Evolutionary conservation across 2,888 invertebrate species (phyloP).

Genomic region (Reticulitermes lucifugus): DNA sequence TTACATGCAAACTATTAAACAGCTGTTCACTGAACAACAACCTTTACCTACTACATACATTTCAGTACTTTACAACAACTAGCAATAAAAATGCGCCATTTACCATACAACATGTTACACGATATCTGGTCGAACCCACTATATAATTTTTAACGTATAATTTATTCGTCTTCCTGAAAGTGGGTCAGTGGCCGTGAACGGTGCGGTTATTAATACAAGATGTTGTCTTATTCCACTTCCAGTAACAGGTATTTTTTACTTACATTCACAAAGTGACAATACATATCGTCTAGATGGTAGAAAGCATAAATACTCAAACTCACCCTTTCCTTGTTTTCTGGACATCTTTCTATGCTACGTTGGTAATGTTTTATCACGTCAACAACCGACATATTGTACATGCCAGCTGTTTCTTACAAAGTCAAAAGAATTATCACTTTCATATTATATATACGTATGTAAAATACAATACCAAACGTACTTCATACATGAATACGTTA

Average conservation of each 20-base stretch:
- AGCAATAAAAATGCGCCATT: too few relatives aligned
- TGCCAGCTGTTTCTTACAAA: conserved; percentile 39
- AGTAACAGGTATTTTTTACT: too few relatives aligned
- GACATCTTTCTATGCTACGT: conserved; percentile 49
- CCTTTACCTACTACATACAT: neutral
- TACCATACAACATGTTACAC: too few relatives aligned
- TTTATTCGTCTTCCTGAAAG: neutral
- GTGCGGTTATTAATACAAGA: too few relatives aligned
- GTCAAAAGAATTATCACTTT: neutral
- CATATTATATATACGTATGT: neutral
- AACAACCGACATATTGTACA: conserved; percentile 49
- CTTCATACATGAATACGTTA: neutral
- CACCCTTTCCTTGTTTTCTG: conserved; percentile 46
- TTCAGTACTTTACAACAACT: too few relatives aligned
- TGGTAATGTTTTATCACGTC: conserved; percentile 51
- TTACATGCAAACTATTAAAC: neutral
- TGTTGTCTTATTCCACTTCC: too few relatives aligned
- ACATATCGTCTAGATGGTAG: too few relatives aligned
- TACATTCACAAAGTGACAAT: too few relatives aligned
- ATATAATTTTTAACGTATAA: neutral
- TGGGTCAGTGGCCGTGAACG: neutral
- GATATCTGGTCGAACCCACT: too few relatives aligned
- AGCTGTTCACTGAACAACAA: conserved; percentile 17
- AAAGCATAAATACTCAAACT: conserved; percentile 1
- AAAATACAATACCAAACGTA: too few relatives aligned